phyloP scores from a whole-genome alignment of 2,113 vertebrate species.

The Girardinichthys multiradiatus region DNA sequence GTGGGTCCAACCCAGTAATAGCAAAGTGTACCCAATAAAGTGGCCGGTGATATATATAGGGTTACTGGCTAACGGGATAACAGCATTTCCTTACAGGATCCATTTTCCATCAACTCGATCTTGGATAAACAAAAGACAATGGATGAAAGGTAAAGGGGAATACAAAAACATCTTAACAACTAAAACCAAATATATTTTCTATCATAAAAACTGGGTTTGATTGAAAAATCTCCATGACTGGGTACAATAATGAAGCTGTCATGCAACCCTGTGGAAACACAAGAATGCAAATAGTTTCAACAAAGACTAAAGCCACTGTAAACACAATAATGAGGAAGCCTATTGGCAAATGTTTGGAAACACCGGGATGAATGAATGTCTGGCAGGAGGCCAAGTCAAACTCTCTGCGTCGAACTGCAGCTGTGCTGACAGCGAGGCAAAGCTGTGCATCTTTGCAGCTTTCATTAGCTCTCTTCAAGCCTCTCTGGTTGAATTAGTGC shows the following conservation, averaged over 20 bases:
- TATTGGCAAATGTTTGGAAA: slow-evolving; percentile 66
- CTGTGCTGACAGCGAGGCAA: slow-evolving; percentile 59
- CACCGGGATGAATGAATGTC: slow-evolving; percentile 49
- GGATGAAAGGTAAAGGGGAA: neutral
- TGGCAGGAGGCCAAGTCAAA: slow-evolving; percentile 49
- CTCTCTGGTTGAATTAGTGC: slow-evolving; percentile 53
- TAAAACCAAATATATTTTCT: neutral
- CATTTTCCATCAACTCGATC: neutral
- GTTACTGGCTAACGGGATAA: neutral
- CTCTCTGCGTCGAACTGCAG: slow-evolving; percentile 62
- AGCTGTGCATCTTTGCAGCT: slow-evolving; percentile 53
- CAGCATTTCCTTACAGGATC: neutral
- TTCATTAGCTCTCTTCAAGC: slow-evolving; percentile 52
- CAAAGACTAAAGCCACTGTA: slow-evolving; percentile 50
- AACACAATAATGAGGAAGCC: slow-evolving; percentile 63
- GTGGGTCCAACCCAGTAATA: too few relatives aligned
- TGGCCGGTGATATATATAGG: too few relatives aligned
- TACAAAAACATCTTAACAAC: neutral
- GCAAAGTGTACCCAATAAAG: too few relatives aligned
- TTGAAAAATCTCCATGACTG: neutral
- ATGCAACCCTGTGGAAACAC: slow-evolving; percentile 74
- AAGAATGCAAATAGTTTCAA: slow-evolving; percentile 54
- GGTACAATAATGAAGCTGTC: neutral
- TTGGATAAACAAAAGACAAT: too few relatives aligned
- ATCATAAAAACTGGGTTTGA: neutral